Evolutionary conservation across 1,140 invertebrate species (phyloP), one percentile per base, ranked within the genome.

Genomic region (Monomorium pharaonis): DNA sequence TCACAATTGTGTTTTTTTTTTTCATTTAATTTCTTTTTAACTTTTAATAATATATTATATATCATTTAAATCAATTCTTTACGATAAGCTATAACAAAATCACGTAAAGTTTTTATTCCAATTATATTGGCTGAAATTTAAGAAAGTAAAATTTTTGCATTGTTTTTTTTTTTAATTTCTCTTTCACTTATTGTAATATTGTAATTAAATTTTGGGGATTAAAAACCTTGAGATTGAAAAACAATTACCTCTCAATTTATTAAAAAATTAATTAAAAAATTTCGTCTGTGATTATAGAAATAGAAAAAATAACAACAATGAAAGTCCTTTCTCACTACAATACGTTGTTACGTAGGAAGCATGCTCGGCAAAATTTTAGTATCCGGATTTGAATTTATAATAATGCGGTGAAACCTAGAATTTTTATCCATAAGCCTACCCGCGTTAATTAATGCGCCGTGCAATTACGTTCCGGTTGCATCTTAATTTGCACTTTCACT

Each of bases 401-500:
- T 75, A 21, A 42, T 21, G 10, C 16, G 21, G 21, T 72, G 65
- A 72, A 58, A 81, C 18, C 56, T 24, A 33, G n/a, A 47, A 60
- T 72, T 30, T 42, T 72, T 69, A 54, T 42, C 12, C 21, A n/a
- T 18, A 21, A 30, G 27, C 6, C 16, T 60, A n/a, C 12, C 24
- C 37, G 78, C 51, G 12, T 30, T 58, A 44, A 72, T 72, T 72
- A 58, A 70, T 72, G 49, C 21, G n/a, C 30, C 49, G 49, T 33
- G 49, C 18, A 18, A 16, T 54, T 42, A 27, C 37, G 16, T 44
- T 14, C 12, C 63, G 21, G 18, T 63, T 63, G 30, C 63, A 56
- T 16, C 56, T 65, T 74, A 74, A 83, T 83, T 47, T 44, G 24
- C n/a, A 74, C 67, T 83, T 83, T 83, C 78, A 74, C 51, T 74